Percentiles rank a stretch among this genome's conserved stretches.
These are phyloP conservation scores for Ostrea edulis DNA, from an alignment of 1,140 invertebrate species.

Conservation along the genomic window DNA sequence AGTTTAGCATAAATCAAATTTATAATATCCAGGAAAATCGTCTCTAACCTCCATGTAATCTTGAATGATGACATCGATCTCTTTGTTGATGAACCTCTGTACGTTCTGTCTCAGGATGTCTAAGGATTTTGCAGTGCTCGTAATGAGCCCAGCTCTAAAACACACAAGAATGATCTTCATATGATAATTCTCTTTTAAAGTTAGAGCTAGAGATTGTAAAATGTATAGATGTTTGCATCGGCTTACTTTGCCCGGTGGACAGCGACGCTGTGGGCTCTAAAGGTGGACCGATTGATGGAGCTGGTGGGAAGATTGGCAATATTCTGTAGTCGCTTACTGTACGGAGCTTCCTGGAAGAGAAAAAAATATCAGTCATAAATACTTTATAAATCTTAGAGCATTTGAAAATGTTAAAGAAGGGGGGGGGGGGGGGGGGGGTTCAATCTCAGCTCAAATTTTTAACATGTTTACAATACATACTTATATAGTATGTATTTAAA, in stretches of 20 bases:
- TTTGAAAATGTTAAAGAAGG: no score
- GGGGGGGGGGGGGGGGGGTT: no score
- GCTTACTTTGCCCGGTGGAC: slow-evolving; percentile 73
- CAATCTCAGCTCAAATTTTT: no score
- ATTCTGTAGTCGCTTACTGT: slow-evolving; percentile 71
- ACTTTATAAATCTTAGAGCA: neutral
- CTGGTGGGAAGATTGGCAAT: slow-evolving; percentile 71
- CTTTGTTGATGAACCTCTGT: slow-evolving; percentile 87
- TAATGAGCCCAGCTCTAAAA: slow-evolving; percentile 71
- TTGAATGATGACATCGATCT: slow-evolving; percentile 87
- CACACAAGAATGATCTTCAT: neutral
- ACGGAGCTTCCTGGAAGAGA: slow-evolving; percentile 68
- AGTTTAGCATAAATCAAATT: no score
- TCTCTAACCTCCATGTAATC: slow-evolving; percentile 87
- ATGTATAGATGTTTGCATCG: neutral
- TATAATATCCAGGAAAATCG: no score
- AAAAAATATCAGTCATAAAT: slow-evolving; percentile 6
- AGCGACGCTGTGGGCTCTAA: slow-evolving; percentile 71
- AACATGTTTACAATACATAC: no score
- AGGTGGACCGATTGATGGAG: slow-evolving; percentile 68
- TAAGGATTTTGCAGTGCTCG: slow-evolving; percentile 86
- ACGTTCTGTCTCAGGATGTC: slow-evolving; percentile 87
- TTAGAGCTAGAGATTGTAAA: neutral
- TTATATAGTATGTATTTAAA: no score
- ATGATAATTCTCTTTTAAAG: neutral